A percentile compares a stretch with the other conserved stretches of the same genome.
Evolutionary conservation across 2,797 vertebrate genomes (phyloP).

Genomic region (Cheirogaleus major): DNA sequence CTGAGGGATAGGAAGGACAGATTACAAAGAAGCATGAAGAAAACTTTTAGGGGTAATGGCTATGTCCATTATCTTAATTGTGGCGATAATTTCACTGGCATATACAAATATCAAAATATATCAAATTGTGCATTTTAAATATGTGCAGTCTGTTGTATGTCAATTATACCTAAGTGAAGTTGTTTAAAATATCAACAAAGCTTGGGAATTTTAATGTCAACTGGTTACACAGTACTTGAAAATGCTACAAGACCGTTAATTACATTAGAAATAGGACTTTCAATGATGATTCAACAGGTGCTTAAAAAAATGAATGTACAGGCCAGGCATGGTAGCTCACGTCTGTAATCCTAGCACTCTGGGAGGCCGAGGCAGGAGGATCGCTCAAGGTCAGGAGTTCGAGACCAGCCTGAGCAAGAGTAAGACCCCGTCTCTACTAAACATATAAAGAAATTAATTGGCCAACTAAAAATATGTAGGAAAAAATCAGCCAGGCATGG

Average conservation of each 20-base stretch:
- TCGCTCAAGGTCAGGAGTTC: too few species aligned
- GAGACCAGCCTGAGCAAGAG: too few species aligned
- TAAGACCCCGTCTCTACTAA: too few species aligned
- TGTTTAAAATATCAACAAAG: conserved; percentile 22
- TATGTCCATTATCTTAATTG: not conserved
- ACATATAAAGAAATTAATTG: too few species aligned
- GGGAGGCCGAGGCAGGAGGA: too few species aligned
- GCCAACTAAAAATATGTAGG: too few species aligned
- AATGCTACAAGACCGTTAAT: not conserved
- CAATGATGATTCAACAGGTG: not conserved
- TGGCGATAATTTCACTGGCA: not conserved
- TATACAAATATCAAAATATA: not conserved
- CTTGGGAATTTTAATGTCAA: conserved; percentile 16
- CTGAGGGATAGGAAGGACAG: not conserved
- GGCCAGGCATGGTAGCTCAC: too few species aligned
- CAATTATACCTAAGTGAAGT: not conserved
- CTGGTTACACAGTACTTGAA: not conserved
- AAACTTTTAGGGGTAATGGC: not conserved
- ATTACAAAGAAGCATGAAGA: not conserved
- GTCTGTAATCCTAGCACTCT: too few species aligned
- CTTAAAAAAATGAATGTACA: not conserved
- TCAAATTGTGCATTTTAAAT: not conserved
- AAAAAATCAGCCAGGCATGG: too few species aligned
- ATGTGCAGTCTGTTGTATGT: not conserved
- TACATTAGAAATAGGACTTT: not conserved